A percentile compares a stretch with the other conserved stretches of the same genome.
These are phyloP conservation scores for Cryptocephalus primarius DNA, from an alignment of 2,888 invertebrate genomes.

Conservation along the genomic window DNA sequence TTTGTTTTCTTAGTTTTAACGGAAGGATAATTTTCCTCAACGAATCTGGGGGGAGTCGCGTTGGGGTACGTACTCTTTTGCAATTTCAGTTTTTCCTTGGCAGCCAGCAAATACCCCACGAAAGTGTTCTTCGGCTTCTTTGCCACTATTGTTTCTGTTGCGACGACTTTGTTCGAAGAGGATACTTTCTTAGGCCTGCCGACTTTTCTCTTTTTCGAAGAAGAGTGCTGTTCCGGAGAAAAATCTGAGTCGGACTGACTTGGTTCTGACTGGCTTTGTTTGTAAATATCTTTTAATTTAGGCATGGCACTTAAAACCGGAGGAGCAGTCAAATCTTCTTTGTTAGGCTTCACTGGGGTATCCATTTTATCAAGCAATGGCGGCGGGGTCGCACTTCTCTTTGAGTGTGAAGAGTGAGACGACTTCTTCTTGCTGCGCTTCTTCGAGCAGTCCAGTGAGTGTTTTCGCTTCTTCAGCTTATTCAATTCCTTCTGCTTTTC, in stretches of 20 bases:
- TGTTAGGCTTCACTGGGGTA: conserved; percentile 19
- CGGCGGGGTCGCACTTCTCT: conserved; percentile 28
- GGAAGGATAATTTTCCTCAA: conserved; percentile 26
- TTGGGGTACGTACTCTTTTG: conserved; percentile 40
- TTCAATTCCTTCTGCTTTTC: conserved; percentile 77
- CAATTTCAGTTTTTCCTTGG: conserved; percentile 50
- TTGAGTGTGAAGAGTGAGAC: conserved; percentile 22
- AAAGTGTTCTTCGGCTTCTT: conserved; percentile 64
- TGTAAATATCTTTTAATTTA: conserved; percentile 14
- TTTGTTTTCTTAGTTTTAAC: conserved; percentile 23
- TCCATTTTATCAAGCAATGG: conserved; percentile 31
- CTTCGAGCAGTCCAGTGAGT: conserved; percentile 28
- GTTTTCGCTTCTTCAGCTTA: conserved; percentile 51
- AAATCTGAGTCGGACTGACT: conserved; percentile 14
- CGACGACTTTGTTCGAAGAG: conserved; percentile 43
- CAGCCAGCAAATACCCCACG: conserved; percentile 53
- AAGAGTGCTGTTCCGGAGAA: conserved; percentile 22
- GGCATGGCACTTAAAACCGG: conserved; percentile 31
- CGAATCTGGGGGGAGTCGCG: conserved; percentile 38
- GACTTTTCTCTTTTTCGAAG: conserved; percentile 71
- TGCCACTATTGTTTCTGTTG: conserved; percentile 71
- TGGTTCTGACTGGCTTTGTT: conserved; percentile 13
- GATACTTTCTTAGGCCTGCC: conserved; percentile 64
- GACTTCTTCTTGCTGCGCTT: conserved; percentile 41
- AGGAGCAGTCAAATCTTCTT: conserved; percentile 33